Evolutionary conservation across 1,140 invertebrate species (phyloP), one percentile per base, ranked within the genome.

Genomic region (Trialeurodes vaporariorum): DNA sequence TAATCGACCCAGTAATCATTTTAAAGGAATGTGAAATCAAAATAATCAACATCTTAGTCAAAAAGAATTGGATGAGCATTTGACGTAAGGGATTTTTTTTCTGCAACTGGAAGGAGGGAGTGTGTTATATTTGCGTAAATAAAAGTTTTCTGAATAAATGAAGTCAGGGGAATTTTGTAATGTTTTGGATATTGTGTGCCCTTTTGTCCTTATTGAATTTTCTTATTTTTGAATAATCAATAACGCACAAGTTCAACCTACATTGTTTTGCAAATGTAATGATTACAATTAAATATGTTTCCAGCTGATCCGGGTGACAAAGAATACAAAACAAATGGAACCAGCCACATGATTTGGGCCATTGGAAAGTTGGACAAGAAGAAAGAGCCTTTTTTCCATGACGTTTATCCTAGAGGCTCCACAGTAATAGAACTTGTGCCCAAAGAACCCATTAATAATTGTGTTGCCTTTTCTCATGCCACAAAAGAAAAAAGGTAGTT

Each of bases 351-450:
- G 21, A 82, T 95, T 5, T 96, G 93, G 93, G 91, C 92, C 0
- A 78, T 95, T 23, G 94, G 94, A 13, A 83, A 83, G 68, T 77
- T 94, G 63, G 90, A 93, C 75, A 80, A 84, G 21, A 87, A 86
- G 65, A 86, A 86, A 59, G 88, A 93, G 74, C 93, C 93, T 0
- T 85, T 85, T 65, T 94, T 91, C 76, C 93, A 96, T 76, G 86
- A 90, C 64, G 74, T 87, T 64, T 93, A 91, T 79, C 89, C 89
- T 17, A 87, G 87, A 74, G 79, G 81, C 23, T 82, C 88, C 75
- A 77, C 89, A 0, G 79, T 82, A 68, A 76, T 94, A 5, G 81
- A 90, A 63, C 81, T 94, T 26, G 84, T 82, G 63, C 79, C 83
- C 13, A 83, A 82, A 58, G 83, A 87, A 69, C 81, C 84, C 0